Percentiles rank a stretch among this genome's conserved stretches.
phyloP scores from a whole-genome alignment of 2,797 vertebrate species.

The Arremon aurantiirostris region DNA sequence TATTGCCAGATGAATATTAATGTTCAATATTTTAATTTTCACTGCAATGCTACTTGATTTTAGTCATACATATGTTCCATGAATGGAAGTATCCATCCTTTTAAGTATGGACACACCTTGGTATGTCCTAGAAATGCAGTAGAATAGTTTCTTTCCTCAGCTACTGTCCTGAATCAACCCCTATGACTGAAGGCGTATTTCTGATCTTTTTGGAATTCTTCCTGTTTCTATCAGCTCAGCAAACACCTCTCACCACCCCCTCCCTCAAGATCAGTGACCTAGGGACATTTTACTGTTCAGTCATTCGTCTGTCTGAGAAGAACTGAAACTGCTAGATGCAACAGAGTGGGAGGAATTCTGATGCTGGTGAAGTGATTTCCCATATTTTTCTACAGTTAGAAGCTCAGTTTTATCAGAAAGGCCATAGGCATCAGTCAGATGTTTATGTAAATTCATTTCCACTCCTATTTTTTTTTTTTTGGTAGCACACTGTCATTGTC shows the following conservation, averaged over 20 bases:
- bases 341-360: neutral
- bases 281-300: neutral
- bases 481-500: neutral
- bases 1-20: neutral
- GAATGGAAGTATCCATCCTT: neutral
- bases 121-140: neutral
- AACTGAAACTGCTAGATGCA: neutral
- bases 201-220: neutral
- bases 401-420: neutral
- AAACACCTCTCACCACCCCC: neutral
- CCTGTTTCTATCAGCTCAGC: neutral
- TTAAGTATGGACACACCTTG: neutral
- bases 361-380: neutral
- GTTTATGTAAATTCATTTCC: neutral
- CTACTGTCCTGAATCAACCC: neutral
- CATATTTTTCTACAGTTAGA: neutral
- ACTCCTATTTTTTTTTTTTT: neutral
- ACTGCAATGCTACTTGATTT: neutral
- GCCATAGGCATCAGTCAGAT: neutral
- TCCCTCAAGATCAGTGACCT: neutral
- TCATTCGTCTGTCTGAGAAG: neutral
- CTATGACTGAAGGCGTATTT: neutral
- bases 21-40: neutral
- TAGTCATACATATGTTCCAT: neutral
- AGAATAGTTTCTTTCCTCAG: neutral